These are phyloP conservation scores for Apodemus sylvaticus DNA, from an alignment of 2,113 vertebrate species.

Conservation along the genomic window DNA sequence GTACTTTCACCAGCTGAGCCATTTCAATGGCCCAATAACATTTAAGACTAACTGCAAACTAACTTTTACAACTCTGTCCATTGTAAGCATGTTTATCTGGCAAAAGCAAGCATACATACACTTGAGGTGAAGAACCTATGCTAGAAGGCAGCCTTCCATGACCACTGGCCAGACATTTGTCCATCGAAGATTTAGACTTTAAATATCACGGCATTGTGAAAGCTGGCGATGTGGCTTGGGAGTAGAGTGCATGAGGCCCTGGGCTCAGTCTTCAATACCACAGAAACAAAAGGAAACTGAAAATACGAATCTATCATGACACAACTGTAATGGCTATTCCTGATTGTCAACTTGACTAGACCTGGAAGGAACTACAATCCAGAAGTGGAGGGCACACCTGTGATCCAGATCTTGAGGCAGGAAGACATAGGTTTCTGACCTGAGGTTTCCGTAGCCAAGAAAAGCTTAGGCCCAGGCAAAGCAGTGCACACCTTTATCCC, in stretches of 20 bases:
- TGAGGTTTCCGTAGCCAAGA: too few species aligned
- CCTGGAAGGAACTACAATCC: too few species aligned
- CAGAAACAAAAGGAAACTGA: not conserved
- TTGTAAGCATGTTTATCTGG: not conserved
- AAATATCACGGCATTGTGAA: conserved; percentile 25
- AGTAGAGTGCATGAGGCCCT: not conserved
- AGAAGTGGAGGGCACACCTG: too few species aligned
- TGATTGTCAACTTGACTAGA: too few species aligned
- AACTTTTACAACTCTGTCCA: not conserved
- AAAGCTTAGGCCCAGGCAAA: too few species aligned
- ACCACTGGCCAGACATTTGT: not conserved
- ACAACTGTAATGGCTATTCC: not conserved
- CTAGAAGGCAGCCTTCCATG: not conserved
- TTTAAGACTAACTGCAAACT: not conserved
- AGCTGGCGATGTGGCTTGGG: not conserved
- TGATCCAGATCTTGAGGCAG: too few species aligned
- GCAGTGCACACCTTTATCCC: too few species aligned
- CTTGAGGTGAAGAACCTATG: not conserved
- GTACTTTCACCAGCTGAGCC: not conserved
- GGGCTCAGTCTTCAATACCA: not conserved
- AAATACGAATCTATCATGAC: conserved; percentile 12
- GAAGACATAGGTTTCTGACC: too few species aligned
- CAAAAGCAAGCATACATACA: not conserved
- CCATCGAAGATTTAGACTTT: not conserved
- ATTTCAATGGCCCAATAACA: not conserved